phyloP scores from a whole-genome alignment of 2,797 vertebrate genomes.

The Enteromius viviparus region DNA sequence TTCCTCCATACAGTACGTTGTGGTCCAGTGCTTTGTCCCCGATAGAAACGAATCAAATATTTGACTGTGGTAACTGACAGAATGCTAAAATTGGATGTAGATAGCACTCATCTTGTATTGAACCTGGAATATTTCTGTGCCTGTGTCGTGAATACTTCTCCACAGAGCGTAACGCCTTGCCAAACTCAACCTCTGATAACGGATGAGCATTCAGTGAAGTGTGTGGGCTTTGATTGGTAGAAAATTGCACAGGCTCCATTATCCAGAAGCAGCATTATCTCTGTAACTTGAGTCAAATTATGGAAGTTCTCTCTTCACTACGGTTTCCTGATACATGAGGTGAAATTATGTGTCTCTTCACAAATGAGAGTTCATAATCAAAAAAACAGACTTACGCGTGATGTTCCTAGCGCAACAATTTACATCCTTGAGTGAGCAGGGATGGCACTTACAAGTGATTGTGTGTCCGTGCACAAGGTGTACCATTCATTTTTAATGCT shows the following conservation, averaged over 20 bases:
- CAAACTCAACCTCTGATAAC: slow-evolving; percentile 40
- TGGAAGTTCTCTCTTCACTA: neutral
- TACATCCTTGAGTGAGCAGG: neutral
- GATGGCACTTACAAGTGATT: neutral
- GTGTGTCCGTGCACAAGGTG: neutral
- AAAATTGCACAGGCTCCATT: slow-evolving; percentile 32
- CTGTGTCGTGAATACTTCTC: neutral
- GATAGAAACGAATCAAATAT: neutral
- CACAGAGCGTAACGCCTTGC: slow-evolving; percentile 28
- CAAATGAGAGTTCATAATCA: slow-evolving; percentile 8
- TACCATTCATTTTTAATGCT: slow-evolving; percentile 1
- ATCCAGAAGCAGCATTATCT: slow-evolving; percentile 33
- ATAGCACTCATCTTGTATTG: slow-evolving; percentile 8
- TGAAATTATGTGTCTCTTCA: neutral
- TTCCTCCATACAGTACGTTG: neutral
- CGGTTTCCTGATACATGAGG: slow-evolving; percentile 1
- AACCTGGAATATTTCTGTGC: slow-evolving; percentile 20
- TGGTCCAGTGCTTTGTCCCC: neutral
- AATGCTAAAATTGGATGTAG: neutral
- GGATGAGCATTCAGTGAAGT: slow-evolving; percentile 18
- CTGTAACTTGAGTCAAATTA: slow-evolving; percentile 22
- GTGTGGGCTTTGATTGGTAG: slow-evolving; percentile 33
- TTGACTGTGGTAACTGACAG: neutral
- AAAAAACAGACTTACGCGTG: neutral
- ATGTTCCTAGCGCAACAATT: neutral